Percentiles rank a stretch among this genome's conserved stretches.
Conservation (phyloP, 2,113 vertebrate genomes). For the Corythoichthys intestinalis region DNA sequence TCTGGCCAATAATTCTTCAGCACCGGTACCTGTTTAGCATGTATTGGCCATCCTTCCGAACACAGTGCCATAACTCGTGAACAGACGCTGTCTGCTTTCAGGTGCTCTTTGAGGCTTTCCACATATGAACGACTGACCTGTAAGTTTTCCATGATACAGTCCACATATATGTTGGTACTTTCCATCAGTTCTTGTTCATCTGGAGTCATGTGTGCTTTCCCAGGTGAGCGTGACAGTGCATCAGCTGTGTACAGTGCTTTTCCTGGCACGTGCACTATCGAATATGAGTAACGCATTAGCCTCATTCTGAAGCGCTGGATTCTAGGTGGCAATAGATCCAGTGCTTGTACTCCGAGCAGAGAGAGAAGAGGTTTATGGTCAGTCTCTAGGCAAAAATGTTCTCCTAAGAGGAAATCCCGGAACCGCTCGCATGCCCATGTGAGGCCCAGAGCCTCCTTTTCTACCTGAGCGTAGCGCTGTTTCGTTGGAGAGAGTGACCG, state of each 20-base stretch:
- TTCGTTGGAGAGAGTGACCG: slow-evolving; percentile 10
- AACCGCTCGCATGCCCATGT: slow-evolving; percentile 1
- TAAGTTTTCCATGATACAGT: too few relatives aligned
- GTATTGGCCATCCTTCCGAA: too few relatives aligned
- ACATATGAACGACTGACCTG: too few relatives aligned
- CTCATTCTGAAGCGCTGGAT: slow-evolving; percentile 1
- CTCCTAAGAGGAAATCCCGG: not conserved
- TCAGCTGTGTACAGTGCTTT: not conserved
- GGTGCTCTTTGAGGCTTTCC: too few relatives aligned
- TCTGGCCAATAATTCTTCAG: not conserved
- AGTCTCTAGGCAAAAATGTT: not conserved
- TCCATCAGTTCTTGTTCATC: too few relatives aligned
- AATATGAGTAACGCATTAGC: not conserved
- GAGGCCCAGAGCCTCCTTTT: slow-evolving; percentile 1
- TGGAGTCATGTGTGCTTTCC: too few relatives aligned
- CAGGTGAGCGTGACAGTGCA: not conserved
- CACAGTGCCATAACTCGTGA: too few relatives aligned
- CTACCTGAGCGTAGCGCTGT: not conserved
- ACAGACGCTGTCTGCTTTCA: too few relatives aligned
- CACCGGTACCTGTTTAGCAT: not conserved
- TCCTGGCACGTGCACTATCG: accelerated
- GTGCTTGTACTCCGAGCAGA: not conserved
- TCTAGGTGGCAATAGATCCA: not conserved
- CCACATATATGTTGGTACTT: too few relatives aligned
- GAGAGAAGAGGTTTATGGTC: slow-evolving; percentile 11